phyloP scores from a whole-genome alignment of 2,113 vertebrate genomes.

The Sylvilagus bachmani region DNA sequence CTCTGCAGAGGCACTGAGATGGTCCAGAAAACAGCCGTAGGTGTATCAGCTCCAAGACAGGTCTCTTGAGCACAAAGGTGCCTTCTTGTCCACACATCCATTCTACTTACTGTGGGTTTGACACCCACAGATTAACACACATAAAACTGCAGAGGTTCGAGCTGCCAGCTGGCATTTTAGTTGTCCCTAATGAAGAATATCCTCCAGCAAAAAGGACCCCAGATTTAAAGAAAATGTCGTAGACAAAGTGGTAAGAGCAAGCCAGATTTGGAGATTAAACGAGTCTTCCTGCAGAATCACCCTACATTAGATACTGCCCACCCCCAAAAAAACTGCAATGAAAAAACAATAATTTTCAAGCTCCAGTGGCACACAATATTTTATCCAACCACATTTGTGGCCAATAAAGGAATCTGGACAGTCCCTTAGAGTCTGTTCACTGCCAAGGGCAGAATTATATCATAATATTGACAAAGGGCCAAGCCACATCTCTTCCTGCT shows the following conservation, averaged over 20 bases:
- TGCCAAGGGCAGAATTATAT: constrained; percentile 34
- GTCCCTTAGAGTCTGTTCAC: constrained; percentile 27
- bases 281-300: background rate
- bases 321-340: background rate
- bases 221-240: background rate
- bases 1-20: background rate
- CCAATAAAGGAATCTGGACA: background rate
- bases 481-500: constrained; percentile 38
- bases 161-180: background rate
- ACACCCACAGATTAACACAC: background rate
- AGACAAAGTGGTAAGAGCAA: background rate
- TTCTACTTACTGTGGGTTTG: background rate
- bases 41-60: background rate
- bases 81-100: background rate
- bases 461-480: constrained; percentile 40
- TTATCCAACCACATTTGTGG: constrained; percentile 25
- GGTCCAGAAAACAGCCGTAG: background rate
- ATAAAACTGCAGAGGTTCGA: background rate
- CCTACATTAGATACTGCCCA: background rate
- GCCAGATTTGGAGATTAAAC: background rate
- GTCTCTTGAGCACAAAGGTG: background rate
- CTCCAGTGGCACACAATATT: constrained; percentile 7
- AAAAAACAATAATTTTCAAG: constrained; percentile 10
- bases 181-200: background rate
- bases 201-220: background rate